Evolutionary conservation across 2,888 invertebrate species (phyloP), one percentile per base, ranked within the genome.

Genomic region (Eupithecia exiguata): DNA sequence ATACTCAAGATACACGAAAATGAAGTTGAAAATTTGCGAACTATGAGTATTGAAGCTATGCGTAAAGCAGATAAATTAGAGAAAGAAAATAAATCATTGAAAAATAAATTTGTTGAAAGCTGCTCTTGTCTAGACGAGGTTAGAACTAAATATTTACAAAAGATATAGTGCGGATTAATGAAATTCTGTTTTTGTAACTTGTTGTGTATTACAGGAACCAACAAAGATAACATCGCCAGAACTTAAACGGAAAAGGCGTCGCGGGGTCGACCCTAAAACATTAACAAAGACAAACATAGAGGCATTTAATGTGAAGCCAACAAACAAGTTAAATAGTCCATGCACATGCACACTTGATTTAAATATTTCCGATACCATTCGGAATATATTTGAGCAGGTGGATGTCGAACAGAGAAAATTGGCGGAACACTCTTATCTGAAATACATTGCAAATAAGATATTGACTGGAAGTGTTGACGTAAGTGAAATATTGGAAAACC

Each of bases 1-100:
- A 86, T 95, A 61, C 89, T 91, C 65, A 91, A 90, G 75, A 88
- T 90, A 63, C 94, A 95, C 80, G 95, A 95, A 81, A 93, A 91
- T 78, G 95, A 95, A 88, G 88, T 95, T 14, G 94, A 95, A 77
- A 93, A 89, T 79, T 86, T 95, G 76, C 88, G 94, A 80, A 83
- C 88, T 5, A 89, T 94, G 89, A 93, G 93, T 77, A 91, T 93
- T 74, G 94, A 94, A 77, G 94, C 94, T 18, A 91, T 93, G 89
- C 87, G 87, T 58, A 92, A 89, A 81, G 90, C 89, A 43, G 93
- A 94, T 70, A 91, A 86, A 81, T 81, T 93, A 12, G 91, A 92
- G 80, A 92, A 87, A 79, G 93, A 94, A 83, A 92, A 92, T 76
- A 79, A 81, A 62, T 74, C 75, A 18, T 80, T 93, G 7, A 92